These are phyloP conservation scores for Lamprotornis superbus DNA, from an alignment of 2,113 vertebrate genomes.

Conservation along the genomic window DNA sequence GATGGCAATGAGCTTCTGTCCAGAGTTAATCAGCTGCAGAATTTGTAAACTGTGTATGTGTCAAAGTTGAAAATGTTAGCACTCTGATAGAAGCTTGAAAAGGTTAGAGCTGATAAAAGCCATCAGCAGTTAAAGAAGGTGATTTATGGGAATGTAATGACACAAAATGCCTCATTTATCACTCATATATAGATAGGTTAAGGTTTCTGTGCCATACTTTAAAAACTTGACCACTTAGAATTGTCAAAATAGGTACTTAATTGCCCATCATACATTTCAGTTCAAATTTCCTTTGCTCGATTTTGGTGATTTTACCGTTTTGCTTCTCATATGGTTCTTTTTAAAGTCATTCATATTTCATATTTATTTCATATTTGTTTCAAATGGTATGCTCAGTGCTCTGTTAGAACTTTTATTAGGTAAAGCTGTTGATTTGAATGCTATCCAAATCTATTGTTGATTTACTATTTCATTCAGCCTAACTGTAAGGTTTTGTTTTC, in stretches of 20 bases:
- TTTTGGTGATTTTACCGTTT: conserved; percentile 67
- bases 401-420: conserved; percentile 70
- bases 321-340: conserved; percentile 71
- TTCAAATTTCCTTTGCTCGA: conserved; percentile 72
- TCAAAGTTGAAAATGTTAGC: conserved; percentile 98
- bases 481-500: conserved; percentile 49
- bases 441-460: conserved; percentile 36
- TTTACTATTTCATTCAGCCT: conserved; percentile 63
- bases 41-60: conserved; percentile 94
- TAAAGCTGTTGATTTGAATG: conserved; percentile 67
- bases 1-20: conserved; percentile 76
- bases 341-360: conserved; percentile 73
- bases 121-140: conserved; percentile 93
- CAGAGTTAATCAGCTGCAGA: conserved; percentile 95
- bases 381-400: conserved; percentile 51
- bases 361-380: conserved; percentile 73
- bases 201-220: conserved; percentile 90
- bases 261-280: conserved; percentile 77
- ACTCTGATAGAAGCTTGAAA: conserved; percentile 97
- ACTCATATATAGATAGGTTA: conserved; percentile 90
- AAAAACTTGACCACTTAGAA: conserved; percentile 89
- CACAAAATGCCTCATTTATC: conserved; percentile 98
- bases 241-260: conserved; percentile 83
- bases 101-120: conserved; percentile 99
- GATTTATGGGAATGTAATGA: conserved; percentile 98